Evolutionary conservation across 2,888 invertebrate genomes (phyloP).

Genomic region (Argynnis bischoffii): DNA sequence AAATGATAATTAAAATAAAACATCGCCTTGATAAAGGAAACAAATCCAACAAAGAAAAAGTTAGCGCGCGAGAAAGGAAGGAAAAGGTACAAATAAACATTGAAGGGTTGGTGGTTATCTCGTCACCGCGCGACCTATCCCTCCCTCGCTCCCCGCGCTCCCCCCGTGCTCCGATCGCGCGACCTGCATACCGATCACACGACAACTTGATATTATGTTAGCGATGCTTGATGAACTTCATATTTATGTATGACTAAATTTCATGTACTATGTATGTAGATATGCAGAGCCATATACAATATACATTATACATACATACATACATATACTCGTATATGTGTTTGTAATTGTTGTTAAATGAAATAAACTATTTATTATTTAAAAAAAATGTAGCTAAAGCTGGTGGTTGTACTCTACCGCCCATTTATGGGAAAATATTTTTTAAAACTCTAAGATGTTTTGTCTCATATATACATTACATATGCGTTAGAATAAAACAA

Average conservation of each 20-base stretch:
- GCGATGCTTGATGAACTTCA: slow-evolving; percentile 4
- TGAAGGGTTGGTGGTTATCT: slow-evolving; percentile 22
- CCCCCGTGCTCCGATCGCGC: background rate
- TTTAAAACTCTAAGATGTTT: too few relatives aligned
- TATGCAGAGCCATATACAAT: too few relatives aligned
- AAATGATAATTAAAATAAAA: background rate
- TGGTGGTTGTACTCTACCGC: too few relatives aligned
- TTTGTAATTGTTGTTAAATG: too few relatives aligned
- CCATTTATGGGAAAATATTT: too few relatives aligned
- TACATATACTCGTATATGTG: too few relatives aligned
- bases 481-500: too few relatives aligned
- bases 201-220: slow-evolving; percentile 4
- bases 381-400: too few relatives aligned
- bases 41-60: background rate
- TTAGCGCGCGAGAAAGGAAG: background rate
- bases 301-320: too few relatives aligned
- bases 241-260: background rate
- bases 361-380: too few relatives aligned
- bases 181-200: slow-evolving; percentile 4
- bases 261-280: background rate
- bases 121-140: slow-evolving; percentile 19
- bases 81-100: background rate
- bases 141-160: background rate
- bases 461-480: too few relatives aligned
- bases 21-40: background rate